Base-by-base conservation (phyloP, 2,113 vertebrate genomes). In the Eublepharis macularius region DNA sequence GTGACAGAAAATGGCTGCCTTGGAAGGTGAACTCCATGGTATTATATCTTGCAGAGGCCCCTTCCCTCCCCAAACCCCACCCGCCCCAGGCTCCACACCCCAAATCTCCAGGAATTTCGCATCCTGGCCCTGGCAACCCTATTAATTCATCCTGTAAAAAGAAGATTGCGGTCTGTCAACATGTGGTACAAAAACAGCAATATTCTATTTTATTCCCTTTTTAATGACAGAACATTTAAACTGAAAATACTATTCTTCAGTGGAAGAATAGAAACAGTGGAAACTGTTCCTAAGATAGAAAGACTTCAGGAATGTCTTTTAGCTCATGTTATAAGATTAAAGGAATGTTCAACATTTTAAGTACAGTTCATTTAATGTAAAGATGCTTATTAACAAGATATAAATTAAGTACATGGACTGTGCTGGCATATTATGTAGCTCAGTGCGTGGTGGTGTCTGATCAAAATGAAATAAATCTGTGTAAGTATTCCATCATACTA, bases 271-370 rank as follows among this genome's bases (percentile, higher is more conserved):
- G n/a, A n/a, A n/a, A n/a, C n/a, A n/a, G n/a, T n/a, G n/a, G n/a
- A n/a, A n/a, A n/a, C n/a, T n/a, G n/a, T 95, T 96, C 90, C 90
- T 76, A 41, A 92, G 84, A 95, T 91, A 92, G 76, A 94, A 92
- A 96, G 94, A 94, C 95, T 96, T 96, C 89, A 93, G 81, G 93
- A 97, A 96, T 88, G 96, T 94, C 90, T 95, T 95, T 96, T 96
- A 97, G 95, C 95, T 94, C 87, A 94, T 97, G 96, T 97, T 97
- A 96, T 93, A 96, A 96, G 84, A 94, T 91, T 92, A 94, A 96
- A 96, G 92, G 80, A 94, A 88, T 89, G 89, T 94, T 92, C 95
- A 93, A 95, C 95, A 85, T 95, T 96, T 84, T 97, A 97, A 97
- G 95, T 94, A 96, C 92, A 94, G 96, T 97, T 96, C 92, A 95